Percentiles rank a stretch among this genome's conserved stretches.
These are phyloP conservation scores for Aurelia coerulea DNA, from an alignment of 30 jellyfish, hydroid and myxozoan genomes.

Conservation along the genomic window DNA sequence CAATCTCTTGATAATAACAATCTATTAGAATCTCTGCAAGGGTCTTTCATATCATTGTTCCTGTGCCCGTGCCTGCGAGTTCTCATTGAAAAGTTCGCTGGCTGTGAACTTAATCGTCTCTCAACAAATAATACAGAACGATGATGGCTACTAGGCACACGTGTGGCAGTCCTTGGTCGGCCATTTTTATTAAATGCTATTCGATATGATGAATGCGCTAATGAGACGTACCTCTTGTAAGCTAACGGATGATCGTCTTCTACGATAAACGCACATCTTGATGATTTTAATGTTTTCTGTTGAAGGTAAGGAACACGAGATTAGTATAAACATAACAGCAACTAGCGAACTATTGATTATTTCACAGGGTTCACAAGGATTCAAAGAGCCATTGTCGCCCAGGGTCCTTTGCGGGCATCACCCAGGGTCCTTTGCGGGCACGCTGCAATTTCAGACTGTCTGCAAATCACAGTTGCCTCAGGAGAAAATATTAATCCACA, in stretches of 20 bases:
- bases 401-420: too few species aligned
- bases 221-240: constrained; percentile 72
- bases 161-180: constrained; percentile 65
- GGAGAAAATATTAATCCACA: too few species aligned
- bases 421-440: too few species aligned
- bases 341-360: too few species aligned
- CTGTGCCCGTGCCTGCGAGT: constrained; percentile 62
- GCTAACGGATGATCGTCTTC: constrained; percentile 81
- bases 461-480: too few species aligned
- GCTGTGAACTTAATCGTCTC: constrained; percentile 25
- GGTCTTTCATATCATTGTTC: background rate
- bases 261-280: constrained; percentile 74
- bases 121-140: constrained; percentile 78
- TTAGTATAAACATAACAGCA: too few species aligned
- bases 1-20: constrained; percentile 18
- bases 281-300: constrained; percentile 30
- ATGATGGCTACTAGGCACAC: constrained; percentile 67
- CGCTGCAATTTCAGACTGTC: too few species aligned
- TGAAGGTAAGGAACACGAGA: background rate
- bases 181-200: constrained; percentile 82
- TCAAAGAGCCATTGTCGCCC: too few species aligned
- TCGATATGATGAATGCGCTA: constrained; percentile 41
- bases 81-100: constrained; percentile 39
- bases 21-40: constrained; percentile 29
- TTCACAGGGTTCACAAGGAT: too few species aligned